Percentiles rank a stretch among this genome's conserved stretches.
Evolutionary conservation across 2,888 invertebrate species (phyloP).

Genomic region (Stenoptilia bipunctidactyla): DNA sequence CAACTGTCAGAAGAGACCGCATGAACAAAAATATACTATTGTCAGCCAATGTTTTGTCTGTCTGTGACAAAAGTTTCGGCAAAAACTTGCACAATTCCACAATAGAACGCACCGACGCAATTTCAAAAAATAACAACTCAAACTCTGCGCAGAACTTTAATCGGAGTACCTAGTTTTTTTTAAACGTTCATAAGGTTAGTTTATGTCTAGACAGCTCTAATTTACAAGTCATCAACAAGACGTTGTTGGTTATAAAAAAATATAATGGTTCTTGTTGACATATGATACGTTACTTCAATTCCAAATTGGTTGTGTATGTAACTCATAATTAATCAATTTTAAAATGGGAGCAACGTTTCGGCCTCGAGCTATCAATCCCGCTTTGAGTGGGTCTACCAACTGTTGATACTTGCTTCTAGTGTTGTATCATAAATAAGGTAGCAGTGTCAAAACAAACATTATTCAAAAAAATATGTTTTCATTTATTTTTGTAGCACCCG

Average conservation of each 20-base stretch:
- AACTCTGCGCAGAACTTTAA: too few species aligned
- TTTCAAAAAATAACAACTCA: neutral
- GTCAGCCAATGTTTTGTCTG: slow-evolving; percentile 57
- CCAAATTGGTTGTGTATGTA: slow-evolving; percentile 18
- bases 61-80: slow-evolving; percentile 41
- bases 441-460: slow-evolving; percentile 61
- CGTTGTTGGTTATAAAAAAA: too few species aligned
- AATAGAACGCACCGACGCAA: slow-evolving; percentile 42
- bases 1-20: slow-evolving; percentile 65
- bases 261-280: slow-evolving; percentile 22
- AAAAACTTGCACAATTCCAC: slow-evolving; percentile 64
- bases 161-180: too few species aligned
- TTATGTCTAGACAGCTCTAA: too few species aligned
- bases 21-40: slow-evolving; percentile 68
- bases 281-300: slow-evolving; percentile 4
- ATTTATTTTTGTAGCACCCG: slow-evolving; percentile 60
- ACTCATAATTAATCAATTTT: slow-evolving; percentile 64
- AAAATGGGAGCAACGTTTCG: slow-evolving; percentile 49
- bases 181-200: too few species aligned
- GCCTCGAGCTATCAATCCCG: slow-evolving; percentile 48
- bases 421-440: slow-evolving; percentile 40
- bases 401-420: slow-evolving; percentile 40
- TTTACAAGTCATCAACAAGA: slow-evolving; percentile 3
- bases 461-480: slow-evolving; percentile 52
- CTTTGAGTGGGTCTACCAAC: slow-evolving; percentile 62